Percentiles rank a stretch among this genome's conserved stretches.
Conservation (phyloP, 2,797 vertebrate species). For the Parotocinclus haroldoi region DNA sequence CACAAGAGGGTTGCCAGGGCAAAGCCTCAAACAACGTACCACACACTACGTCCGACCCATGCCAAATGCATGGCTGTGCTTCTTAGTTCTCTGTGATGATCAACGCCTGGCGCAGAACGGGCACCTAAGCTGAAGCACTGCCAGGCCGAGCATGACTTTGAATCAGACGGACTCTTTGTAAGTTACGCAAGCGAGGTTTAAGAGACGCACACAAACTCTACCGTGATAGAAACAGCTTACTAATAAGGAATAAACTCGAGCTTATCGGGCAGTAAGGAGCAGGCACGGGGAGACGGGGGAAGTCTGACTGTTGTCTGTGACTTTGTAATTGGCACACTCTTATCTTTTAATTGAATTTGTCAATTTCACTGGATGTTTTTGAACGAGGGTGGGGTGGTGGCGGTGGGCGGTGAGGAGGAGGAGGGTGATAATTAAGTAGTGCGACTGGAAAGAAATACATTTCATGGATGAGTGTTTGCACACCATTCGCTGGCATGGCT, state of each 20-base stretch:
- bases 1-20: constrained; percentile 4
- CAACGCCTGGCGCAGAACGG: constrained; percentile 5
- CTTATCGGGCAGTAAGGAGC: constrained; percentile 9
- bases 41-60: constrained; percentile 12
- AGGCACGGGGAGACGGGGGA: not conserved
- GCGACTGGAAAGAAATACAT: constrained; percentile 72
- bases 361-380: constrained; percentile 40
- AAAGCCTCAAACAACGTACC: not conserved
- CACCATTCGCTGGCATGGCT: constrained; percentile 51
- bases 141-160: not conserved
- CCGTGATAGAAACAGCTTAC: too few relatives aligned
- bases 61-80: constrained; percentile 23
- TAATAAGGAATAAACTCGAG: not conserved
- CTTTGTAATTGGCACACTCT: constrained; percentile 67
- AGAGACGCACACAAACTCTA: not conserved
- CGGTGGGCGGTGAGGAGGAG: constrained; percentile 52
- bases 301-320: constrained; percentile 32
- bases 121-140: constrained; percentile 1
- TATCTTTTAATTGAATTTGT: constrained; percentile 77
- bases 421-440: constrained; percentile 70
- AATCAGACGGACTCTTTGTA: not conserved
- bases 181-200: not conserved
- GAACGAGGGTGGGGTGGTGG: constrained; percentile 71
- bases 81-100: constrained; percentile 15
- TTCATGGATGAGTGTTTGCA: constrained; percentile 74